Evolutionary conservation across 53 echinoderm and acorn worm genomes (phyloP).

Genomic region (Henricia sp.): DNA sequence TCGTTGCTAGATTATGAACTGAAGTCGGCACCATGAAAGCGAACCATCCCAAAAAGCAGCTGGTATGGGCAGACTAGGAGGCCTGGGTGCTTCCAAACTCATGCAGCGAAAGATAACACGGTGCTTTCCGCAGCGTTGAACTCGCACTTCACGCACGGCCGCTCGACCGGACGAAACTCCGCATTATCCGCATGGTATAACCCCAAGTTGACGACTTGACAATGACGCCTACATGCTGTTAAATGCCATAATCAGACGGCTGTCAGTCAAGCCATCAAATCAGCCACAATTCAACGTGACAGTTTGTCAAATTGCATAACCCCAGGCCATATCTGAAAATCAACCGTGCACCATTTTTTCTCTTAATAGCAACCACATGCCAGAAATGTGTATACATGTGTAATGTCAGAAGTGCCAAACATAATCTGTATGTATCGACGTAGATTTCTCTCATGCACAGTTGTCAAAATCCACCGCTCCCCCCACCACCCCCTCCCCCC

Average conservation of each 20-base stretch:
- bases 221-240: conserved; percentile 33
- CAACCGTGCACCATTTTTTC: no score
- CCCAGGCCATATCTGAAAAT: conserved; percentile 18
- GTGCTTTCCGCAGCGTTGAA: conserved; percentile 41
- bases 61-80: conserved; percentile 31
- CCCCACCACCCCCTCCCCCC: background rate
- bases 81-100: background rate
- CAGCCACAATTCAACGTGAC: conserved; percentile 52
- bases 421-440: no score
- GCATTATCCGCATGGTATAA: conserved; percentile 39
- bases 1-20: background rate
- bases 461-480: background rate
- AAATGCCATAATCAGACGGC: conserved; percentile 16
- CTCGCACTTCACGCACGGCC: conserved; percentile 46
- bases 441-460: no score
- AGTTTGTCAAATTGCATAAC: conserved; percentile 52
- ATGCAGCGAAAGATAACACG: conserved; percentile 33
- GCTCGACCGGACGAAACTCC: conserved; percentile 42
- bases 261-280: conserved; percentile 41
- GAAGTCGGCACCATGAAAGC: conserved; percentile 4
- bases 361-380: no score
- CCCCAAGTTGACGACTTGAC: conserved; percentile 18
- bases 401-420: no score
- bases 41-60: conserved; percentile 20
- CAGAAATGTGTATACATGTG: no score